These are phyloP conservation scores for Mionectes olivaceus DNA, from an alignment of 2,797 vertebrate species.

Conservation along the genomic window DNA sequence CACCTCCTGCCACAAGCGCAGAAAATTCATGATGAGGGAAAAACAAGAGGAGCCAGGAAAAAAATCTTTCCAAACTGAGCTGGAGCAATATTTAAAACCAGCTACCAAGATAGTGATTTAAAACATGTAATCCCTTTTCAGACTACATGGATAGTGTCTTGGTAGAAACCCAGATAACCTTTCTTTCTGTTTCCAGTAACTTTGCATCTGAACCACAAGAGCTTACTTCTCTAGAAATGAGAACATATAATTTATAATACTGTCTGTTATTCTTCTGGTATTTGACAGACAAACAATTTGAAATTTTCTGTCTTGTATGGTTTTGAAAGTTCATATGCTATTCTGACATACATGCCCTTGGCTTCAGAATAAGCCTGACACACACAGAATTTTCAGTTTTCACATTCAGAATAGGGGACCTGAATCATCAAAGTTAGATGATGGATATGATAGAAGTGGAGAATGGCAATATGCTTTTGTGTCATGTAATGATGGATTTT, in stretches of 20 bases:
- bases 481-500: neutral
- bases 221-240: neutral
- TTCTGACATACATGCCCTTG: accelerated
- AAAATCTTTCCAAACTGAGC: neutral
- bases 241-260: neutral
- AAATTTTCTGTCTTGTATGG: neutral
- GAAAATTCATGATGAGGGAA: neutral
- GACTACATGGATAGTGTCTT: neutral
- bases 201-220: neutral
- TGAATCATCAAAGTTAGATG: neutral
- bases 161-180: neutral
- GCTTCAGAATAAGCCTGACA: neutral
- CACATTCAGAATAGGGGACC: neutral
- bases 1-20: neutral
- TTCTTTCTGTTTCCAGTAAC: neutral
- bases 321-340: neutral
- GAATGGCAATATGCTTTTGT: neutral
- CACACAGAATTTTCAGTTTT: neutral
- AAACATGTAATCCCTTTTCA: slow-evolving; percentile 3
- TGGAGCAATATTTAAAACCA: neutral
- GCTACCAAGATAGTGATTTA: slow-evolving; percentile 5
- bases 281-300: neutral
- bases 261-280: neutral
- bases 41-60: neutral
- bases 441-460: neutral